Evolutionary conservation across 2,113 vertebrate genomes (phyloP).

Genomic region (Urocolius indicus): DNA sequence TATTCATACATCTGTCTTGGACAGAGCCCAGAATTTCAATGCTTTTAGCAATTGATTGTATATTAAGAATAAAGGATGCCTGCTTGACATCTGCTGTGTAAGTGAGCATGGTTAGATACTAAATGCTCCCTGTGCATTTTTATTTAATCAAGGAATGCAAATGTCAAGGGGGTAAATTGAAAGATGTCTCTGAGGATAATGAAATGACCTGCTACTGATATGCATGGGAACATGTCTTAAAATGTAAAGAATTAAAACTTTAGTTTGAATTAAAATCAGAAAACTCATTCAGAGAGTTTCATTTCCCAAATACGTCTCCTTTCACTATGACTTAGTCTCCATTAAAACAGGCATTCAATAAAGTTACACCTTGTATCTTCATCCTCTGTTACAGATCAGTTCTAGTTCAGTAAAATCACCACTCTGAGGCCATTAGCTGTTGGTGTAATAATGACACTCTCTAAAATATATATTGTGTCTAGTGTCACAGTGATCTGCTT

Average conservation of each 20-base stretch:
- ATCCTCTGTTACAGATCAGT: not conserved
- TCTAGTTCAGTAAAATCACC: not conserved
- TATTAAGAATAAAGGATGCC: constrained; percentile 9
- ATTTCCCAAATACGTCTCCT: not conserved
- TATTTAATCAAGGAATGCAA: constrained; percentile 27
- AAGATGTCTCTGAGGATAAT: not conserved
- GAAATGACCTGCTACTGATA: not conserved
- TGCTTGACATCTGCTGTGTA: not conserved
- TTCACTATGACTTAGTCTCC: not conserved
- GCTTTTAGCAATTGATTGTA: not conserved
- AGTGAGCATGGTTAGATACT: not conserved
- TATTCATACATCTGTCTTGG: not conserved
- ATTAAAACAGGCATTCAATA: not conserved
- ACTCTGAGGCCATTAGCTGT: not conserved
- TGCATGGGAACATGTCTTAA: not conserved
- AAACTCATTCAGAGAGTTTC: not conserved
- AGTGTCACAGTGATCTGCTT: not conserved
- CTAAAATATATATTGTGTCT: not conserved
- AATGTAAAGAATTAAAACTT: not conserved
- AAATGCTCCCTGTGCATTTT: not conserved
- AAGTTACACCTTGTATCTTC: not conserved
- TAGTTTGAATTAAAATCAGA: not conserved
- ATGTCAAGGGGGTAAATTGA: not conserved
- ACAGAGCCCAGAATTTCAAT: not conserved
- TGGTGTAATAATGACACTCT: not conserved